Evolutionary conservation across 2,797 vertebrate genomes (phyloP).

Genomic region (Phalanger gymnotis): DNA sequence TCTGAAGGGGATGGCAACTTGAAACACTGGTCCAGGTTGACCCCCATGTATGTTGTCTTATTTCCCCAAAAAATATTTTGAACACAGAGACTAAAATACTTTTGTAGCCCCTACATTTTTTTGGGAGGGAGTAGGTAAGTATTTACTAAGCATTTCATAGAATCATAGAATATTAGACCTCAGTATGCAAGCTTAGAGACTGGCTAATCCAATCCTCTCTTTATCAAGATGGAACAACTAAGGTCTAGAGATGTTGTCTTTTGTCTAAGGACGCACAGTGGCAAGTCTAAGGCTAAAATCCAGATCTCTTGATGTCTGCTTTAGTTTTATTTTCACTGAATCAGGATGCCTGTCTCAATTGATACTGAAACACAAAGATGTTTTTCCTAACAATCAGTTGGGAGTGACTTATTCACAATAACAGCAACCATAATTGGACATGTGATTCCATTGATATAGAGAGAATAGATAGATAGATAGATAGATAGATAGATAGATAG

Average conservation of each 20-base stretch:
- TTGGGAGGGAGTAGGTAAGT: neutral
- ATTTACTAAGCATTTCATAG: neutral
- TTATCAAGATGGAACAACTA: neutral
- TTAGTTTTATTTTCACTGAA: neutral
- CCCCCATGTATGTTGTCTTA: neutral
- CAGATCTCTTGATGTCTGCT: neutral
- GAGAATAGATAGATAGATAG: no score
- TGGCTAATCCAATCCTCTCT: neutral
- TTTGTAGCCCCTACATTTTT: neutral
- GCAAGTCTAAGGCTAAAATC: neutral
- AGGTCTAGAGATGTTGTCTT: neutral
- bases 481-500: no score
- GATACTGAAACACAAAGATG: neutral
- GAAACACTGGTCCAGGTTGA: neutral
- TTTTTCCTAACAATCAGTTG: neutral
- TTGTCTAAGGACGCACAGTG: neutral
- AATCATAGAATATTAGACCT: neutral
- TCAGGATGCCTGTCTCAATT: neutral
- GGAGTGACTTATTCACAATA: neutral
- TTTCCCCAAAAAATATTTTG: neutral
- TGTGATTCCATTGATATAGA: neutral
- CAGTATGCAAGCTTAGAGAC: neutral
- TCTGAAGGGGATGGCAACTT: constrained; percentile 58
- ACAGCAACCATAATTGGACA: neutral
- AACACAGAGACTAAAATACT: neutral